phyloP scores from a whole-genome alignment of 2,797 vertebrate genomes.

The Fistularia commersonii region DNA sequence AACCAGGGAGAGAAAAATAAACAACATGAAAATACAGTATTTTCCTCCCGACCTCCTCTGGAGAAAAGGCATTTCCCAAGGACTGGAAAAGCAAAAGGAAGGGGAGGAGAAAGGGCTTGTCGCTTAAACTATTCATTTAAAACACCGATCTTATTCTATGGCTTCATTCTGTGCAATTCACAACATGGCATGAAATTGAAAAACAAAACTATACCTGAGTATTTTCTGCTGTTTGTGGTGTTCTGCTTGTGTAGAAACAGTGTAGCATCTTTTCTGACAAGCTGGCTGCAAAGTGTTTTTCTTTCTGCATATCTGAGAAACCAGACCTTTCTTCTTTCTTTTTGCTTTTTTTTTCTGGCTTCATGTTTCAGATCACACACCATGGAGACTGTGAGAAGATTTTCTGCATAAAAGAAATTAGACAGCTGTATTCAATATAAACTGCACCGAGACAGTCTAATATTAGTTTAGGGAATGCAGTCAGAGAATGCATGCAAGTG shows the following conservation, averaged over 20 bases:
- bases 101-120: conserved; percentile 19
- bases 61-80: conserved; percentile 23
- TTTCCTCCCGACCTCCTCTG: conserved; percentile 32
- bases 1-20: conserved; percentile 53
- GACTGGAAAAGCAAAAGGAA: conserved; percentile 18
- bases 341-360: conserved; percentile 22
- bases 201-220: conserved; percentile 13
- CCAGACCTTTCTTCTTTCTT: conserved; percentile 22
- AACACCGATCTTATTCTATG: conserved; percentile 36
- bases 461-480: conserved; percentile 29
- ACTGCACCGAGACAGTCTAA: conserved; percentile 15
- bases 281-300: conserved; percentile 14
- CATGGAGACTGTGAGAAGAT: conserved; percentile 17
- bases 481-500: conserved; percentile 3
- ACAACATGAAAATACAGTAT: conserved; percentile 51
- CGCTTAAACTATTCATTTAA: conserved; percentile 34
- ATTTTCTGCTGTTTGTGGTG: conserved; percentile 6
- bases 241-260: conserved; percentile 4
- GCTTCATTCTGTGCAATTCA: conserved; percentile 22
- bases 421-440: conserved; percentile 18
- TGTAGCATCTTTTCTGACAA: conserved; percentile 9
- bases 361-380: conserved; percentile 22
- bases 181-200: conserved; percentile 16
- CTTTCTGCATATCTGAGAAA: conserved; percentile 31
- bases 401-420: conserved; percentile 29